Evolutionary conservation across 1,140 invertebrate species (phyloP), one percentile per base, ranked within the genome.

Genomic region (Maconellicoccus hirsutus): DNA sequence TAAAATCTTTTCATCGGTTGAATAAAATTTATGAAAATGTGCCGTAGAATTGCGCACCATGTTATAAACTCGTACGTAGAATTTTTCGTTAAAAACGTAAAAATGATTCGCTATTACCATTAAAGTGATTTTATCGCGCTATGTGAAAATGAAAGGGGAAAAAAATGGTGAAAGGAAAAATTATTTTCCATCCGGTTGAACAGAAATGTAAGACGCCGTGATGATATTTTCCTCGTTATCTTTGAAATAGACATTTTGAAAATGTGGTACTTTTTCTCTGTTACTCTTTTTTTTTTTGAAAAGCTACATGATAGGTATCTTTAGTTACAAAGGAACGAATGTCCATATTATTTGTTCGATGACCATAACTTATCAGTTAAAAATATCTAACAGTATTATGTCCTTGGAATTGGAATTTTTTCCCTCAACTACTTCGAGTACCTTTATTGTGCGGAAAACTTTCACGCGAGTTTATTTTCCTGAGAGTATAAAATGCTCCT

Each of bases 181-280:
- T 52, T 52, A 52, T 52, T 52, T 52, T 52, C 42, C 42, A 52
- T 52, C 42, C 42, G 42, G 42, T 52, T 52, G 42, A 52, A 52
- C 42, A 52, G n/a, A 52, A 52, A 14, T 52, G n/a, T 52, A 52
- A 52, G 42, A 52, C 42, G 42, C 42, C 42, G n/a, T 52, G 42
- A 52, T 52, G 42, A 52, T 52, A 52, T 52, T 52, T 52, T 52
- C 12, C 42, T 52, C 42, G 42, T 52, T 52, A 52, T 52, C 42
- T 52, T 52, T 52, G 42, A 52, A 52, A 52, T 52, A 52, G 42
- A 52, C 42, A 52, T 52, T 52, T 52, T 52, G 42, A 52, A 52
- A 52, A 52, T 52, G n/a, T 52, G 42, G n/a, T 52, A 16, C 12
- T 33, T 33, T 33, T 33, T 33, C 29, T 33, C 4, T 33, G 42